These are phyloP conservation scores for Teinopalpus imperialis DNA, from an alignment of 2,888 invertebrate species.

Conservation along the genomic window DNA sequence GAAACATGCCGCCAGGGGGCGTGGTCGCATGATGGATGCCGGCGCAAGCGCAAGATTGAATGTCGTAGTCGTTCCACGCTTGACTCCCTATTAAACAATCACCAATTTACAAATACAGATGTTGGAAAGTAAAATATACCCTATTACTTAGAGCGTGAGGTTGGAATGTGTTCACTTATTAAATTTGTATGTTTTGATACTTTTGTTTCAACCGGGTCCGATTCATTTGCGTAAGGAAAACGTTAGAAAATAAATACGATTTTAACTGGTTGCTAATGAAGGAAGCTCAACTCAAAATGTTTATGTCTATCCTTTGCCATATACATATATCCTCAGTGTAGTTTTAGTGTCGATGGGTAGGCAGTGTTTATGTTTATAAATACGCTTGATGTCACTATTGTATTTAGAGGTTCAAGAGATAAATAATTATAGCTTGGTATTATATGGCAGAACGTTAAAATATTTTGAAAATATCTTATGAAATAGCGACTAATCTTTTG, in stretches of 20 bases:
- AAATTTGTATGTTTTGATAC: slow-evolving; percentile 29
- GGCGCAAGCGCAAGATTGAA: slow-evolving; percentile 49
- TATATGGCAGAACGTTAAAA: no score
- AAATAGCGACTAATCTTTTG: no score
- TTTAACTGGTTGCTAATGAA: slow-evolving; percentile 35
- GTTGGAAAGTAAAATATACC: slow-evolving; percentile 23
- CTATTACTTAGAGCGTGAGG: slow-evolving; percentile 16
- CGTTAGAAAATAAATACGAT: slow-evolving; percentile 34
- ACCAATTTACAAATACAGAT: slow-evolving; percentile 24
- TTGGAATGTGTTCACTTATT: not conserved
- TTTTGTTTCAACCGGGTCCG: slow-evolving; percentile 28
- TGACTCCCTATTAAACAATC: slow-evolving; percentile 35
- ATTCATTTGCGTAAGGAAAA: slow-evolving; percentile 32
- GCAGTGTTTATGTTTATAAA: no score
- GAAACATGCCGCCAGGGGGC: slow-evolving; percentile 52
- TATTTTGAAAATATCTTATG: no score
- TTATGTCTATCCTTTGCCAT: slow-evolving; percentile 3
- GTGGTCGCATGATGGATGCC: slow-evolving; percentile 71
- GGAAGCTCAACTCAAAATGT: slow-evolving; percentile 15
- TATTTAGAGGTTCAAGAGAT: no score
- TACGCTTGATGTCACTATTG: no score
- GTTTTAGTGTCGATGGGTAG: no score
- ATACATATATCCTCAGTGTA: no score
- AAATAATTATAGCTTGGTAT: no score
- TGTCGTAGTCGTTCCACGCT: slow-evolving; percentile 41